Percentiles rank a stretch among this genome's conserved stretches.
Evolutionary conservation across 2,113 vertebrate species (phyloP).

Genomic region (Anas platyrhynchos): DNA sequence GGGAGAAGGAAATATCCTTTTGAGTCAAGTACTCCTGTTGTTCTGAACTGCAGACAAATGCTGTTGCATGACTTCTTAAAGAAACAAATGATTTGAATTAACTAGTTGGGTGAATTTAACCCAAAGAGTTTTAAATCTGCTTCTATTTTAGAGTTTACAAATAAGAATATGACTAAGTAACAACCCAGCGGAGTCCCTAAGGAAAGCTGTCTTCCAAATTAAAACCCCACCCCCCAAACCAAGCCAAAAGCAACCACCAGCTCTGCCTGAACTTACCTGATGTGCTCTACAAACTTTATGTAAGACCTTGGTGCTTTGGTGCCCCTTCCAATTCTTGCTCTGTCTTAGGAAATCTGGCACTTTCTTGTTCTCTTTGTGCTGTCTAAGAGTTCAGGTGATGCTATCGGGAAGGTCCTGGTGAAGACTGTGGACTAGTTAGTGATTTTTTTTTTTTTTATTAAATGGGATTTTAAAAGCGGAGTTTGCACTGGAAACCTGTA

Average conservation of each 20-base stretch:
- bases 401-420: neutral
- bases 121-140: neutral
- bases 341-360: neutral
- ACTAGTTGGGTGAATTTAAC: neutral
- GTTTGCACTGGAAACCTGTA: neutral
- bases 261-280: neutral
- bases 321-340: neutral
- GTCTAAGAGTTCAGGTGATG: neutral
- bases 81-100: neutral
- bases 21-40: neutral
- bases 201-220: neutral
- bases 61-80: neutral
- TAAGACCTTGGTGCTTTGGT: neutral
- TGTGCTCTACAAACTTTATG: neutral
- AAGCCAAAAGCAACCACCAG: neutral
- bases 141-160: neutral
- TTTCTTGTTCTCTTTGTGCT: neutral
- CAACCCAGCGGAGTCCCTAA: neutral
- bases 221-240: neutral
- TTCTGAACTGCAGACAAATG: neutral
- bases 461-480: neutral
- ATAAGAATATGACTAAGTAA: neutral
- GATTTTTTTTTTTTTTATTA: neutral
- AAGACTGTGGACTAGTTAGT: neutral
- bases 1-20: neutral